Conservation (phyloP, 1,140 invertebrate genomes). For the Diorhabda carinulata region DNA sequence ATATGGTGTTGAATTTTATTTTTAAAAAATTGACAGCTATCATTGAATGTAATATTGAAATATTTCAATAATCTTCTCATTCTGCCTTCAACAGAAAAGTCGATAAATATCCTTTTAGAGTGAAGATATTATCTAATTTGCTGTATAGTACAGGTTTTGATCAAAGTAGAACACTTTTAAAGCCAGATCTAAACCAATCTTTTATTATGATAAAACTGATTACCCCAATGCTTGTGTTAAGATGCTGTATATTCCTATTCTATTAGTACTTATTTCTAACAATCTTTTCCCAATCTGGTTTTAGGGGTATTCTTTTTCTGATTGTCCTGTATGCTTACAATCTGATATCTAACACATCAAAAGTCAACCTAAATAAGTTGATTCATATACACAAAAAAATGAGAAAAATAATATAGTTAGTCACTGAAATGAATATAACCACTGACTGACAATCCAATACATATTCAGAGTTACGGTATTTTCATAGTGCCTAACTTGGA, state of each 20-base stretch:
- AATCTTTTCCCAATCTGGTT: too few species aligned
- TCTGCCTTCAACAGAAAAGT: neutral
- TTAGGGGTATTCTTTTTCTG: too few species aligned
- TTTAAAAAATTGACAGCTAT: neutral
- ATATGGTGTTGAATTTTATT: neutral
- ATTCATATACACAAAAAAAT: slow-evolving; percentile 6
- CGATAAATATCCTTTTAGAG: neutral
- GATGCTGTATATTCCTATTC: too few species aligned
- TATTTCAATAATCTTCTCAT: neutral
- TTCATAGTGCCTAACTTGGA: slow-evolving; percentile 34
- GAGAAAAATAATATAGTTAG: neutral
- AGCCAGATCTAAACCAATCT: too few species aligned
- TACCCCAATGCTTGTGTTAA: too few species aligned
- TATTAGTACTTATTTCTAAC: too few species aligned
- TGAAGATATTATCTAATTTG: slow-evolving; percentile 1
- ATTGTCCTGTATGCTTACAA: too few species aligned
- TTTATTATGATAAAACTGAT: too few species aligned
- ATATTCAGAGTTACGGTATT: slow-evolving; percentile 32
- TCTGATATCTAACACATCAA: neutral
- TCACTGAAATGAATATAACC: slow-evolving; percentile 5
- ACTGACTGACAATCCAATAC: slow-evolving; percentile 21
- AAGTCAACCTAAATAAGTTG: slow-evolving; percentile 2
- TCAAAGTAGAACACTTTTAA: neutral
- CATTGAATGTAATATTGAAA: neutral
- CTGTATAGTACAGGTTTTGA: neutral